Percentiles rank a stretch among this genome's conserved stretches.
Conservation (phyloP, 2,797 vertebrate species). For the Molothrus aeneus region DNA sequence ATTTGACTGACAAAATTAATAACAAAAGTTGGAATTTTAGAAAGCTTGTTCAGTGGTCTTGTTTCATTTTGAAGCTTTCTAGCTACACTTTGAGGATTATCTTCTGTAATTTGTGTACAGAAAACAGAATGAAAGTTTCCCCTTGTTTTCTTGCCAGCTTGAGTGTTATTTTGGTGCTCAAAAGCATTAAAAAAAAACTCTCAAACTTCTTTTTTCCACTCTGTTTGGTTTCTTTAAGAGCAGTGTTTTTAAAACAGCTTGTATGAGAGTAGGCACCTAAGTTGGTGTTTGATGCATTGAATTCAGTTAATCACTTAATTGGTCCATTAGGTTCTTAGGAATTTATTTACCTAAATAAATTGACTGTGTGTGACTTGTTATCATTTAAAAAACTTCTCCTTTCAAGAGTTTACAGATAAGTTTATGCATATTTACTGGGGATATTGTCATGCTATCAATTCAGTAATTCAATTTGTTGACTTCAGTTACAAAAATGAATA, state of each 20-base stretch:
- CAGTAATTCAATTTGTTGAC: not conserved
- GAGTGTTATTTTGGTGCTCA: not conserved
- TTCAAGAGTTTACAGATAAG: not conserved
- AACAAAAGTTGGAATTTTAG: not conserved
- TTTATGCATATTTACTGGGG: not conserved
- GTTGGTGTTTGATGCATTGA: not conserved
- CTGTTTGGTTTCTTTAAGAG: not conserved
- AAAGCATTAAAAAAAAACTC: not conserved
- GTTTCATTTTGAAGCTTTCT: not conserved
- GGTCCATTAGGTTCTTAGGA: not conserved
- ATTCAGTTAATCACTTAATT: not conserved
- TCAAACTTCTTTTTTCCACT: not conserved
- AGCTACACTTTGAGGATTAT: not conserved
- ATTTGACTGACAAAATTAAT: not conserved
- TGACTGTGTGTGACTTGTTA: not conserved
- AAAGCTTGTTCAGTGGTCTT: not conserved
- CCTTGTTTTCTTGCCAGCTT: not conserved
- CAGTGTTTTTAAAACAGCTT: not conserved
- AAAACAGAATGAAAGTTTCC: not conserved
- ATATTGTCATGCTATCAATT: not conserved
- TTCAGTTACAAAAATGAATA: not conserved
- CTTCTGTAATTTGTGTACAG: not conserved
- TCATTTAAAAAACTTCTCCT: not conserved
- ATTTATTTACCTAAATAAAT: slow-evolving; percentile 23
- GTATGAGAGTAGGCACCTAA: not conserved